phyloP scores from a whole-genome alignment of 2,797 vertebrate species.

The Taeniopygia guttata region DNA sequence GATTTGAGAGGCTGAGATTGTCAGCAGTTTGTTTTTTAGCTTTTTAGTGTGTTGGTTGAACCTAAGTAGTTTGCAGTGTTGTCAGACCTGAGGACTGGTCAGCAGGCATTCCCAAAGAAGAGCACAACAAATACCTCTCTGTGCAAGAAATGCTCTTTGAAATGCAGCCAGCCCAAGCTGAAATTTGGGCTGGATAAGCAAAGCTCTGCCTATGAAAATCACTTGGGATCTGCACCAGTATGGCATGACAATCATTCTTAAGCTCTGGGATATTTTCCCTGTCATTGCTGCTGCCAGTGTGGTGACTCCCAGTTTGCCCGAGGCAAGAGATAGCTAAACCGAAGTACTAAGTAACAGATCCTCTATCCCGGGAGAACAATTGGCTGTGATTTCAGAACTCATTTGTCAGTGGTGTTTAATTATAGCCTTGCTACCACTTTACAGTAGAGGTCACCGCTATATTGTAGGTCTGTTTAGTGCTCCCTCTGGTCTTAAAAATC shows the following conservation, averaged over 20 bases:
- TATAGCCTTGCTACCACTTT: constrained; percentile 34
- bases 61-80: neutral
- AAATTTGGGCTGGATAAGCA: neutral
- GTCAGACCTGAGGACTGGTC: neutral
- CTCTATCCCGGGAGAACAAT: constrained; percentile 23
- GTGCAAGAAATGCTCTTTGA: neutral
- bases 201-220: neutral
- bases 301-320: constrained; percentile 41
- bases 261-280: constrained; percentile 19
- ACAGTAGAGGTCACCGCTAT: constrained; percentile 6
- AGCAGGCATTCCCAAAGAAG: neutral
- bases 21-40: neutral
- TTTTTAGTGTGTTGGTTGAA: neutral
- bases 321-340: constrained; percentile 36
- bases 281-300: neutral
- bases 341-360: constrained; percentile 23
- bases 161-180: neutral
- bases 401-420: constrained; percentile 64
- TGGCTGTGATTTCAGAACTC: constrained; percentile 60
- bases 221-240: neutral
- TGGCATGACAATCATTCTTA: neutral
- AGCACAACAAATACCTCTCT: neutral
- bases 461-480: constrained; percentile 18
- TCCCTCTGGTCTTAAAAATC: constrained; percentile 52
- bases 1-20: neutral